phyloP scores from a whole-genome alignment of 2,888 invertebrate genomes.

The Pheosia gnoma region DNA sequence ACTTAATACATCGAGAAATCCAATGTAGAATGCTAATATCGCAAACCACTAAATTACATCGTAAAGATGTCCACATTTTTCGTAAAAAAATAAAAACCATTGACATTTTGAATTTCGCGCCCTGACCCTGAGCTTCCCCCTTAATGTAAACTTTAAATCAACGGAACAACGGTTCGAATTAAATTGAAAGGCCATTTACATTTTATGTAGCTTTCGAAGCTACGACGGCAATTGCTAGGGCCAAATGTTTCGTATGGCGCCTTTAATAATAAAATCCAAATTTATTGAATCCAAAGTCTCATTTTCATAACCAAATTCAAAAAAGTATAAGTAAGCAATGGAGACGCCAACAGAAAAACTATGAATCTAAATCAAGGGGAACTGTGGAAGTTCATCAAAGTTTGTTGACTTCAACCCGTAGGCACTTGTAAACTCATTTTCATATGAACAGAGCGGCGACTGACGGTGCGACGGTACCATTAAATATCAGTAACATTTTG shows the following conservation, averaged over 20 bases:
- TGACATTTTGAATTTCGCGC: too few relatives aligned
- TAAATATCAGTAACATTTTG: neutral
- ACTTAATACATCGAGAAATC: too few relatives aligned
- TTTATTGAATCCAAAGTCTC: too few relatives aligned
- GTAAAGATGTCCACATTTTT: too few relatives aligned
- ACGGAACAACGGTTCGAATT: neutral
- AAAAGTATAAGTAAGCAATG: conserved; percentile 59
- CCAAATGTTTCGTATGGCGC: too few relatives aligned
- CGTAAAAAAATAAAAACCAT: too few relatives aligned
- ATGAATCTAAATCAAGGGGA: conserved; percentile 77
- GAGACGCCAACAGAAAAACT: conserved; percentile 66
- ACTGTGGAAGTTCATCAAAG: conserved; percentile 72
- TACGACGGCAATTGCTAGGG: neutral
- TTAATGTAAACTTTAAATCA: conserved; percentile 1
- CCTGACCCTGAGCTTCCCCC: too few relatives aligned
- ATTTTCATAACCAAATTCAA: too few relatives aligned
- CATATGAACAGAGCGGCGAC: conserved; percentile 58
- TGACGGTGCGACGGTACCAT: conserved; percentile 21
- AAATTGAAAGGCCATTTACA: conserved; percentile 1
- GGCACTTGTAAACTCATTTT: conserved; percentile 74
- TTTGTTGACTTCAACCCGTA: conserved; percentile 56
- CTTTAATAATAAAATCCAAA: neutral
- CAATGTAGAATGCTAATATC: too few relatives aligned
- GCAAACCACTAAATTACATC: too few relatives aligned
- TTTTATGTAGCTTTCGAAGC: neutral